Conservation (phyloP, 1,140 invertebrate species). For the Anagrus nilaparvatae region DNA sequence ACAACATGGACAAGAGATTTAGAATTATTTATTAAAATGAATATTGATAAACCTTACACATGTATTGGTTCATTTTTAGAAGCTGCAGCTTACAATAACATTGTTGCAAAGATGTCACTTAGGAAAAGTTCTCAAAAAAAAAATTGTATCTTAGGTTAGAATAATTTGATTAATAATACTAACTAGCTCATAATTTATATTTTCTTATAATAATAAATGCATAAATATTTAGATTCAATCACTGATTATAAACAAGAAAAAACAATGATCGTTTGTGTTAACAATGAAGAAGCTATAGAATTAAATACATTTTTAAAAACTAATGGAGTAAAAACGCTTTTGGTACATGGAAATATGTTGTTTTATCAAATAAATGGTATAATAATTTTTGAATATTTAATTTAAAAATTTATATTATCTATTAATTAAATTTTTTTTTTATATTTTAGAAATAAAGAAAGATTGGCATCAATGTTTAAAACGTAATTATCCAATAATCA, state of each 20-base stretch:
- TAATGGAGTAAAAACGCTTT: slow-evolving; percentile 18
- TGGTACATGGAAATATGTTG: slow-evolving; percentile 26
- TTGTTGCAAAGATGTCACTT: slow-evolving; percentile 23
- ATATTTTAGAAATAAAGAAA: slow-evolving; percentile 22
- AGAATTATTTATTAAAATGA: slow-evolving; percentile 20
- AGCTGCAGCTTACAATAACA: slow-evolving; percentile 29
- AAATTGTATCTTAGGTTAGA: slow-evolving; percentile 25
- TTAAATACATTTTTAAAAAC: slow-evolving; percentile 24
- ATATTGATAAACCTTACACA: slow-evolving; percentile 28
- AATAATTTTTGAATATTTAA: too few relatives aligned
- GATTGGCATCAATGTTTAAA: slow-evolving; percentile 24
- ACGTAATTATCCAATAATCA: slow-evolving; percentile 30
- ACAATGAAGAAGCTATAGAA: slow-evolving; percentile 23
- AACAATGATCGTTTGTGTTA: slow-evolving; percentile 30
- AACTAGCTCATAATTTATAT: slow-evolving; percentile 1
- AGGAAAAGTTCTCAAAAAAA: slow-evolving; percentile 20
- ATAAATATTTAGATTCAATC: too few relatives aligned
- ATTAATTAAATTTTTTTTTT: too few relatives aligned
- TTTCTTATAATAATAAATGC: background rate
- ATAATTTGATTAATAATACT: slow-evolving; percentile 1
- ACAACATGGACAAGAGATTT: slow-evolving; percentile 27
- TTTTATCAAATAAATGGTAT: slow-evolving; percentile 18
- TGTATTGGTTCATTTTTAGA: slow-evolving; percentile 38
- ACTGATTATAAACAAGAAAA: slow-evolving; percentile 14
- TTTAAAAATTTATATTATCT: too few relatives aligned